These are phyloP conservation scores for Halisarca cf. caerulea DNA, from an alignment of 37 sponge, comb jelly and placozoan genomes.

Conservation along the genomic window DNA sequence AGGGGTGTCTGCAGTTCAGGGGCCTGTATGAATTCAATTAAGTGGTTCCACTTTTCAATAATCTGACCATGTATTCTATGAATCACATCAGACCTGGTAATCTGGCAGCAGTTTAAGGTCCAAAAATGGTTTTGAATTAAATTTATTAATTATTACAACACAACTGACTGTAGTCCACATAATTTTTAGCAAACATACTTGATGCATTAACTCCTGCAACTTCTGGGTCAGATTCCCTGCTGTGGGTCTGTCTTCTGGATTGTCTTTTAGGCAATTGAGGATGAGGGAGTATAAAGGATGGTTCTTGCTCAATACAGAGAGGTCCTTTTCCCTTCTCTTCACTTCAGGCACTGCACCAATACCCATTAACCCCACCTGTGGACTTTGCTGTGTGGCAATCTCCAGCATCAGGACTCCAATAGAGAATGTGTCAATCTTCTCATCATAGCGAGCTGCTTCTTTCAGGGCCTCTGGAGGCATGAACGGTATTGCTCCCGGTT, in stretches of 20 bases:
- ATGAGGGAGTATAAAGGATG: background rate
- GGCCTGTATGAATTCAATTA: no score
- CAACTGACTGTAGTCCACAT: no score
- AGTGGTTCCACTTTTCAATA: no score
- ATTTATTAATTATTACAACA: no score
- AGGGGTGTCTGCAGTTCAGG: no score
- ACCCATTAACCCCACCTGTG: background rate
- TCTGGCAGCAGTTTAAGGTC: background rate
- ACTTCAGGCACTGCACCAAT: background rate
- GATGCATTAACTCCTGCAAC: no score
- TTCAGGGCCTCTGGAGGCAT: background rate
- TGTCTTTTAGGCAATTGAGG: background rate
- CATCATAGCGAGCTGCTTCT: background rate
- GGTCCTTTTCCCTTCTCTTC: background rate
- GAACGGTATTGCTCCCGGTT: background rate
- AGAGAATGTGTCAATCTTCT: background rate
- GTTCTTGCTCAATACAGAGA: background rate
- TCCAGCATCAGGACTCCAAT: background rate
- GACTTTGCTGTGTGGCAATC: background rate
- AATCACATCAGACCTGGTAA: no score
- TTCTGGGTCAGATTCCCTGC: background rate
- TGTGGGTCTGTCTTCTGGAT: background rate
- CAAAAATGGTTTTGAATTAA: background rate
- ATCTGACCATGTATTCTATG: no score
- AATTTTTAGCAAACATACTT: no score